These are phyloP conservation scores for Neodiprion fabricii DNA, from an alignment of 1,140 invertebrate species.

Conservation along the genomic window DNA sequence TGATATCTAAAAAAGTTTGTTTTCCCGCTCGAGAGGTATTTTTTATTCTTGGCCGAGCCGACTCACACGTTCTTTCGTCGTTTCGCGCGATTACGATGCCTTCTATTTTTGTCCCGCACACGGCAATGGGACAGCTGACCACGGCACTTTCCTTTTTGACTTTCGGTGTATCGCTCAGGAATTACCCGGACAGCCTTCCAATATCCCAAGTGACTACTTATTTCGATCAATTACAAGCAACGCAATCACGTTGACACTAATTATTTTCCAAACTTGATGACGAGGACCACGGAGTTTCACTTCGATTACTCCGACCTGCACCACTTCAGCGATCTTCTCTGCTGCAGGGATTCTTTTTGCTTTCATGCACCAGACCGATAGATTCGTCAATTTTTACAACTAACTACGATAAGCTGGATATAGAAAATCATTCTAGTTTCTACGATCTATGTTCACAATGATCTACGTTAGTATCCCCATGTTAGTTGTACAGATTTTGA, in stretches of 20 bases:
- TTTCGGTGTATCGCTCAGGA: not conserved
- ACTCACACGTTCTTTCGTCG: conserved; percentile 52
- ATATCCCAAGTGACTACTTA: too few species aligned
- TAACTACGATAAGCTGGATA: not conserved
- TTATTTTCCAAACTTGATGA: not conserved
- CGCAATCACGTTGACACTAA: not conserved
- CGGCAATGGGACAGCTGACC: not conserved
- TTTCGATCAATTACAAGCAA: too few species aligned
- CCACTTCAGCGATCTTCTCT: too few species aligned
- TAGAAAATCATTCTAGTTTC: not conserved
- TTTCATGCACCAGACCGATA: not conserved
- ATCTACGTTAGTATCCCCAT: not conserved
- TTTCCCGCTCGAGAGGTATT: conserved; percentile 35
- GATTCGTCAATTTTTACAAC: not conserved
- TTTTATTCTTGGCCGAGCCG: conserved; percentile 52
- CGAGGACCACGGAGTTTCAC: not conserved
- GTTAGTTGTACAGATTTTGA: not conserved
- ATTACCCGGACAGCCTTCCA: too few species aligned
- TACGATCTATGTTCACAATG: not conserved
- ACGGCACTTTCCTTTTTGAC: not conserved
- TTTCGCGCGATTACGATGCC: conserved; percentile 51
- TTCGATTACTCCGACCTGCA: not conserved
- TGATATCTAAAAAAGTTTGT: conserved; percentile 30
- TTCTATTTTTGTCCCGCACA: conserved; percentile 48
- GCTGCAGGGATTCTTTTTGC: not conserved